Percentiles rank a stretch among this genome's conserved stretches.
These are phyloP conservation scores for Pteronotus mesoamericanus DNA, from an alignment of 2,797 vertebrate species.

Conservation along the genomic window DNA sequence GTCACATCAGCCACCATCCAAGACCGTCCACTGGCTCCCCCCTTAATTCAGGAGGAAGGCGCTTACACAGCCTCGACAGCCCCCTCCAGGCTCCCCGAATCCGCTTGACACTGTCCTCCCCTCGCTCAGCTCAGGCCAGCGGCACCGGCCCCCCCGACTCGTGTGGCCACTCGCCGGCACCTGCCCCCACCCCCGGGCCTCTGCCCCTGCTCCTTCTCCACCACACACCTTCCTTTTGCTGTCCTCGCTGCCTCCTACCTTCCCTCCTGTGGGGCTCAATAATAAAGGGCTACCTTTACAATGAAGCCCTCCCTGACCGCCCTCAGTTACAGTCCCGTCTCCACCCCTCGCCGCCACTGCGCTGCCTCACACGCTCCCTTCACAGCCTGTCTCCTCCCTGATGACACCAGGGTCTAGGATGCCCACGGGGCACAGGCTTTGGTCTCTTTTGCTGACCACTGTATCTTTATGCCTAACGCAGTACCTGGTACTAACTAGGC, in stretches of 20 bases:
- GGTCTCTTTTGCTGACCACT: not conserved
- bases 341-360: not conserved
- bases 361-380: not conserved
- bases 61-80: not conserved
- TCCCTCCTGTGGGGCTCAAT: not conserved
- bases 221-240: not conserved
- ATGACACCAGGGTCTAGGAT: not conserved
- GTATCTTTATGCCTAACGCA: not conserved
- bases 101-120: too few species aligned
- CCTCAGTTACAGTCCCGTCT: not conserved
- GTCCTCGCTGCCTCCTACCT: not conserved
- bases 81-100: not conserved
- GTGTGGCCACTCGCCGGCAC: too few species aligned
- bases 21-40: not conserved
- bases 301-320: not conserved
- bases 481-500: not conserved
- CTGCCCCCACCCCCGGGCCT: not conserved
- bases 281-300: not conserved
- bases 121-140: not conserved
- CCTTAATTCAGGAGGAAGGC: not conserved
- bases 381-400: not conserved
- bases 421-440: not conserved
- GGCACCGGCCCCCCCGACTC: too few species aligned
- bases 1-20: not conserved
- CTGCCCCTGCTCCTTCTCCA: not conserved